phyloP scores from a whole-genome alignment of 2,113 vertebrate genomes.

The Paradoxurus hermaphroditus region DNA sequence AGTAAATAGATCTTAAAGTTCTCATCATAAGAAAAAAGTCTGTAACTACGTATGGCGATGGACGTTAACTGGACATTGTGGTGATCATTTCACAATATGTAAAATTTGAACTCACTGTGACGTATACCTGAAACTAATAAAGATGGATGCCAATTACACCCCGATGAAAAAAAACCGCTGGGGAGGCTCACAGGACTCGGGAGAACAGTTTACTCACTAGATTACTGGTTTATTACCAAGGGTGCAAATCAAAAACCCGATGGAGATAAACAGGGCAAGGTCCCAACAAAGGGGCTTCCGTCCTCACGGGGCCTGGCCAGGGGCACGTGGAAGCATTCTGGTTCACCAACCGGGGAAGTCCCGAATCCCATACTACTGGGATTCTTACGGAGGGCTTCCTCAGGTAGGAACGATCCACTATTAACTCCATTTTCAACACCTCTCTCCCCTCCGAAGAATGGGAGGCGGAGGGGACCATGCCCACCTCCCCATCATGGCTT shows the following conservation, averaged over 20 bases:
- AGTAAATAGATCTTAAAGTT: background rate
- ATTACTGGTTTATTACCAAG: background rate
- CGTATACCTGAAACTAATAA: background rate
- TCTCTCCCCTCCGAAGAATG: background rate
- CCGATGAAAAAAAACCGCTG: background rate
- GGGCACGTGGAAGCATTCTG: background rate
- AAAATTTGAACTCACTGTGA: background rate
- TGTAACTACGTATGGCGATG: background rate
- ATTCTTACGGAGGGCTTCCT: background rate
- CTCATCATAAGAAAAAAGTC: background rate
- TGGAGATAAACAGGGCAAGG: background rate
- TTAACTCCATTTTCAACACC: background rate
- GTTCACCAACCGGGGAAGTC: background rate
- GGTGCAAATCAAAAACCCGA: background rate
- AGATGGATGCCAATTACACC: background rate
- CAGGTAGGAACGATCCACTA: background rate
- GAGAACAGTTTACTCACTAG: background rate
- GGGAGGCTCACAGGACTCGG: background rate
- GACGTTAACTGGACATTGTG: background rate
- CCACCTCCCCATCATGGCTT: background rate
- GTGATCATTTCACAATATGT: background rate
- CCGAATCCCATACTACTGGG: background rate
- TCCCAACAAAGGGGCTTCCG: background rate
- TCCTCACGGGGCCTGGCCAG: background rate
- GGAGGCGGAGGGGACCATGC: background rate